Evolutionary conservation across 2,888 invertebrate species (phyloP).

Genomic region (Lordiphosa andalusiaca): DNA sequence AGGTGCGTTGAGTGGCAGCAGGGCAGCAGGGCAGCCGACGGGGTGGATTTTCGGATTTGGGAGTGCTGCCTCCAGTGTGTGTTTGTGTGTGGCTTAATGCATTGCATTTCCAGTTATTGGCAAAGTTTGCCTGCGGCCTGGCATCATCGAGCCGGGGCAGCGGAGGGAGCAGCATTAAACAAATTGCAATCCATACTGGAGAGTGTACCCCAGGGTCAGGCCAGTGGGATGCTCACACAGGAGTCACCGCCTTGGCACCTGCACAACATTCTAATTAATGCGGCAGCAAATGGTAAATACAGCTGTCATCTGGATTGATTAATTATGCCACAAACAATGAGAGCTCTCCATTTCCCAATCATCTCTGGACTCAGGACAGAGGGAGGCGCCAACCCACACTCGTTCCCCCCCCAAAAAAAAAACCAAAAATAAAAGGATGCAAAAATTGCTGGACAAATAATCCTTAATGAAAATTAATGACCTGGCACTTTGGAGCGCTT

Average conservation of each 20-base stretch:
- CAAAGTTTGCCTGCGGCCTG: slow-evolving; percentile 55
- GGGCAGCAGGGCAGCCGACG: slow-evolving; percentile 13
- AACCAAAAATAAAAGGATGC: too few species aligned
- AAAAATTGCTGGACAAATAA: slow-evolving; percentile 32
- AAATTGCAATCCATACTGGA: slow-evolving; percentile 39
- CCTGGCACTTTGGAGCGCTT: slow-evolving; percentile 46
- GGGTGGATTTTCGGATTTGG: slow-evolving; percentile 18
- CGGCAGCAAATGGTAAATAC: slow-evolving; percentile 19
- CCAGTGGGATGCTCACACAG: too few species aligned
- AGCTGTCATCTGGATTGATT: slow-evolving; percentile 33
- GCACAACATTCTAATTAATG: slow-evolving; percentile 25
- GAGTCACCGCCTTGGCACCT: background rate
- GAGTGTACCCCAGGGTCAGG: background rate
- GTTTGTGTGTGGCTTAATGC: slow-evolving; percentile 49
- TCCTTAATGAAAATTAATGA: slow-evolving; percentile 55
- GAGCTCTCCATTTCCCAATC: background rate
- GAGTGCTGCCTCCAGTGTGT: slow-evolving; percentile 30
- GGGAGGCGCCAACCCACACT: too few species aligned
- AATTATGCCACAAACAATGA: slow-evolving; percentile 17
- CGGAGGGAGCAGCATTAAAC: slow-evolving; percentile 41
- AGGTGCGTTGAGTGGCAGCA: slow-evolving; percentile 56
- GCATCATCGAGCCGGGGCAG: background rate
- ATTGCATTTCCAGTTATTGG: slow-evolving; percentile 69
- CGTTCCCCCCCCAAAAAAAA: too few species aligned
- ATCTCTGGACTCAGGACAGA: too few species aligned